Percentiles rank a stretch among this genome's conserved stretches.
phyloP scores from a whole-genome alignment of 1,140 invertebrate species.

The Archegozetes longisetosus region DNA sequence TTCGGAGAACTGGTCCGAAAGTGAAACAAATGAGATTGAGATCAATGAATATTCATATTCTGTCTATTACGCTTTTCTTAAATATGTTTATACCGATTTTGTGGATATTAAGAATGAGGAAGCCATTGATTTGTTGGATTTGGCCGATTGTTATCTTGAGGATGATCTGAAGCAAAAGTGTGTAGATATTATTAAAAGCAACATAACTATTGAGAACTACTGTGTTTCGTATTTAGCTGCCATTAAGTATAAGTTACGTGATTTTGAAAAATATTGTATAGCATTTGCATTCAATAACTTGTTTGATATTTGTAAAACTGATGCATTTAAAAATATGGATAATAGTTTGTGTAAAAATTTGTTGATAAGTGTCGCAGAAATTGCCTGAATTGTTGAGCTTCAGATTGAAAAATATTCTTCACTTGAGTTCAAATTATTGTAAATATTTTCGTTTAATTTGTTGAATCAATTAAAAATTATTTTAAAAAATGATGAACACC shows the following conservation, averaged over 20 bases:
- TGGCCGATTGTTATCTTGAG: conserved; percentile 11
- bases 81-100: conserved; percentile 9
- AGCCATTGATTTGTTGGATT: conserved; percentile 6
- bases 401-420: not conserved
- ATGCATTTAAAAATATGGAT: not conserved
- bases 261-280: conserved; percentile 6
- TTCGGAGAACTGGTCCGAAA: not conserved
- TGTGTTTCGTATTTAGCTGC: conserved; percentile 1
- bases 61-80: conserved; percentile 2
- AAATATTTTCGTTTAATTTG: not conserved
- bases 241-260: not conserved
- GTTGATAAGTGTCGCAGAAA: conserved; percentile 5
- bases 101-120: not conserved
- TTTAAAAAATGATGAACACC: not conserved
- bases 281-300: conserved; percentile 5
- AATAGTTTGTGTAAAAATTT: conserved; percentile 4
- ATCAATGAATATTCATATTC: conserved; percentile 4
- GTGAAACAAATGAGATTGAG: not conserved
- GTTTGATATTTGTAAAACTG: conserved; percentile 8
- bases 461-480: not conserved
- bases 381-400: not conserved
- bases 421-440: not conserved
- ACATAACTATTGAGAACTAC: not conserved
- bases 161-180: conserved; percentile 5
- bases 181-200: not conserved